phyloP scores from a whole-genome alignment of 2,797 vertebrate species.

The Microcaecilia unicolor region DNA sequence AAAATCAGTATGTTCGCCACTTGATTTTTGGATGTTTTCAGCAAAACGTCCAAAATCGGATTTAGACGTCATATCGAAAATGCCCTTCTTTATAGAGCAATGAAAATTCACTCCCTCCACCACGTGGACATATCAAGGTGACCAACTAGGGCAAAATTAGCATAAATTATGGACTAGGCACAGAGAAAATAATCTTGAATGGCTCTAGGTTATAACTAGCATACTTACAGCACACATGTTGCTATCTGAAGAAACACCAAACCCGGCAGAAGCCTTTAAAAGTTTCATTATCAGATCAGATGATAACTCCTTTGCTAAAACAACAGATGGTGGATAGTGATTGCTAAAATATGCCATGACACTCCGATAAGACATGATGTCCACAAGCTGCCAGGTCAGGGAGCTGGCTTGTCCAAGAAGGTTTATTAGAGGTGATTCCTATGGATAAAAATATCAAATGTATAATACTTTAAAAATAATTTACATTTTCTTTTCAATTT shows the following conservation, averaged over 20 bases:
- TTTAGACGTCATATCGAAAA: too few species aligned
- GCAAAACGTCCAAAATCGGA: too few species aligned
- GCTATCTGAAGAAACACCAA: slow-evolving; percentile 55
- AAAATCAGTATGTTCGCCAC: too few species aligned
- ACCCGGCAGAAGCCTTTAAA: slow-evolving; percentile 78
- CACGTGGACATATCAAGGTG: not conserved
- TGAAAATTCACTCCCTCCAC: not conserved
- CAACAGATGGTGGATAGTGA: slow-evolving; percentile 78
- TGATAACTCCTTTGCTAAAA: slow-evolving; percentile 67
- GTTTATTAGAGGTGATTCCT: slow-evolving; percentile 81
- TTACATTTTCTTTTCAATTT: too few species aligned
- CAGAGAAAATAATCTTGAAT: too few species aligned
- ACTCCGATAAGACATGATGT: slow-evolving; percentile 76
- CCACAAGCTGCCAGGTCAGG: slow-evolving; percentile 86
- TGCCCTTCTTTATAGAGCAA: rapidly evolving
- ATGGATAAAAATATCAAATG: not conserved
- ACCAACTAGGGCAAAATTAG: not conserved
- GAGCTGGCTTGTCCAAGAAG: slow-evolving; percentile 82
- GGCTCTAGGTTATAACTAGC: too few species aligned
- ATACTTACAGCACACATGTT: slow-evolving; percentile 62
- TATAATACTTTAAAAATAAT: too few species aligned
- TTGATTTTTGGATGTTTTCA: too few species aligned
- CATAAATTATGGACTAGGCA: too few species aligned
- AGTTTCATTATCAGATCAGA: slow-evolving; percentile 73
- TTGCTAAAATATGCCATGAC: slow-evolving; percentile 79